phyloP scores from a whole-genome alignment of 1,140 invertebrate genomes.

The Hetaerina americana region DNA sequence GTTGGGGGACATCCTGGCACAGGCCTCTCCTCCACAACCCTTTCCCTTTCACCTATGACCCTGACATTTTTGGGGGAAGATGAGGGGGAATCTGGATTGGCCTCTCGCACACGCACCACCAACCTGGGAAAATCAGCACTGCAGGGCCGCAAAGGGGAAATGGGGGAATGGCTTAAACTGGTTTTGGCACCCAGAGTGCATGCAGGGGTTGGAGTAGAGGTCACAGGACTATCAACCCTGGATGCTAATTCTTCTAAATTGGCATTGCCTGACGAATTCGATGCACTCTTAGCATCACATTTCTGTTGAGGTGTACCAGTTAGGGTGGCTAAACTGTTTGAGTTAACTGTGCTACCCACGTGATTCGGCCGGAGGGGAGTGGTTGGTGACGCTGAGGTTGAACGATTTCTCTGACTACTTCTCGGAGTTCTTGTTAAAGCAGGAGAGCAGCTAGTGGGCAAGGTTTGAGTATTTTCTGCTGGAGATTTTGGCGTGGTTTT shows the following conservation, averaged over 20 bases:
- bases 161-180: not conserved
- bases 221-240: not conserved
- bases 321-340: not conserved
- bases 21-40: conserved; percentile 68
- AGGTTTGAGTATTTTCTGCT: not conserved
- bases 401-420: not conserved
- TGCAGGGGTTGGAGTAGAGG: not conserved
- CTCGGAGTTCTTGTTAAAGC: not conserved
- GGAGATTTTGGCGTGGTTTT: not conserved
- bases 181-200: not conserved
- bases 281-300: not conserved
- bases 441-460: not conserved
- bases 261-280: not conserved
- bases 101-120: conserved; percentile 65
- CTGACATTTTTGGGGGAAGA: conserved; percentile 25
- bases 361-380: conserved; percentile 1
- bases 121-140: conserved; percentile 58
- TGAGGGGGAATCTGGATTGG: conserved; percentile 37
- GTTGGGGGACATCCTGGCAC: conserved; percentile 43
- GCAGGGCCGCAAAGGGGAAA: conserved; percentile 2
- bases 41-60: conserved; percentile 68
- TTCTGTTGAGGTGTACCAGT: not conserved
- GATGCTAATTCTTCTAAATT: too few species aligned
- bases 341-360: not conserved
- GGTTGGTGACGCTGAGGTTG: conserved; percentile 1